phyloP scores from a whole-genome alignment of 1,140 invertebrate genomes.

The Heterodera carotae region DNA sequence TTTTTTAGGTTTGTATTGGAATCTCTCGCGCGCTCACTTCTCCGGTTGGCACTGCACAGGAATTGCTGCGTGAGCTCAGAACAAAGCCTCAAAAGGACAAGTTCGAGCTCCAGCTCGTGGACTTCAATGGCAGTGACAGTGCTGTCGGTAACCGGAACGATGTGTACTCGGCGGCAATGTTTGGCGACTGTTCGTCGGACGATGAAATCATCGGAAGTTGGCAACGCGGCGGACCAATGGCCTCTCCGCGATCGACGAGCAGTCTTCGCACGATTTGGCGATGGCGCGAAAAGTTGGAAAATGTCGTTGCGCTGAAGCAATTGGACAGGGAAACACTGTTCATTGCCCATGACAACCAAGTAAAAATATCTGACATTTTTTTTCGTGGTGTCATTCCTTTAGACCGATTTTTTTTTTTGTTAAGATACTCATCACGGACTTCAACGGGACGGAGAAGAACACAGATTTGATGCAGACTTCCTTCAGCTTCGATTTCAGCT shows the following conservation, averaged over 20 bases:
- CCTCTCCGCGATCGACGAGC: slow-evolving; percentile 29
- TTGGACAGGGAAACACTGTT: slow-evolving; percentile 50
- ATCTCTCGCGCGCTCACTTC: slow-evolving; percentile 25
- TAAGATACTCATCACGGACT: slow-evolving; percentile 49
- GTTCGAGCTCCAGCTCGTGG: slow-evolving; percentile 37
- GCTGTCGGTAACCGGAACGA: background rate
- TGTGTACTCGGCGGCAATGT: slow-evolving; percentile 8
- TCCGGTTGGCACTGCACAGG: slow-evolving; percentile 18
- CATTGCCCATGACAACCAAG: slow-evolving; percentile 45
- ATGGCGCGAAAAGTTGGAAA: slow-evolving; percentile 20
- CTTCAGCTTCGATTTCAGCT: slow-evolving; percentile 50
- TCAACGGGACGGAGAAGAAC: slow-evolving; percentile 46
- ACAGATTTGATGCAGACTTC: slow-evolving; percentile 52
- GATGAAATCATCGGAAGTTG: slow-evolving; percentile 26
- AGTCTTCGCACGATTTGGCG: slow-evolving; percentile 29
- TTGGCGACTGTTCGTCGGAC: slow-evolving; percentile 15
- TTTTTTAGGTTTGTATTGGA: slow-evolving; percentile 21
- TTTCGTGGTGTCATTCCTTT: no score
- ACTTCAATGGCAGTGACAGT: slow-evolving; percentile 48
- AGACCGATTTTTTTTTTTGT: slow-evolving; percentile 17
- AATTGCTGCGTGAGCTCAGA: slow-evolving; percentile 21
- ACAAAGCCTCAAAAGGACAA: slow-evolving; percentile 32
- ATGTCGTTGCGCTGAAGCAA: slow-evolving; percentile 42
- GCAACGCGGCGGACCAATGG: slow-evolving; percentile 35
- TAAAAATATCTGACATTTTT: slow-evolving; percentile 18